A percentile compares a stretch with the other conserved stretches of the same genome.
These are phyloP conservation scores for mouse (Mus musculus) DNA, from an alignment of 2,113 vertebrate species.

Conservation along the genomic window DNA sequence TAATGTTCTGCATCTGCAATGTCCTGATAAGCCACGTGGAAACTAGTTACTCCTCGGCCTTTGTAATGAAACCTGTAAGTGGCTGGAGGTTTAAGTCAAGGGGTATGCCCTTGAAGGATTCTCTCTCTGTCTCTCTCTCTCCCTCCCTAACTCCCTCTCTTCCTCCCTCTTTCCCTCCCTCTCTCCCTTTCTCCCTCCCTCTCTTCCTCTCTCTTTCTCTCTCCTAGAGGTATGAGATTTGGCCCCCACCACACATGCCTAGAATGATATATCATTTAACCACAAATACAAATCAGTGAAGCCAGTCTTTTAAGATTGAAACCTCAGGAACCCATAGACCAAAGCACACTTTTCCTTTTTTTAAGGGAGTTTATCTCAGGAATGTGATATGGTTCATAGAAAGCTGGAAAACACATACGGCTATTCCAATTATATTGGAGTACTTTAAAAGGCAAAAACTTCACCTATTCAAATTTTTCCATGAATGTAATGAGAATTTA, in stretches of 20 bases:
- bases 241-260: neutral
- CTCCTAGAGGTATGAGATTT: neutral
- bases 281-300: neutral
- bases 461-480: neutral
- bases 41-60: neutral
- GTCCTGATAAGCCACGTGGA: neutral
- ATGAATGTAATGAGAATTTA: neutral
- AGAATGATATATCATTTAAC: neutral
- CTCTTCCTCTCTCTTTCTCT: no score
- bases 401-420: neutral
- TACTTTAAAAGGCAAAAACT: neutral
- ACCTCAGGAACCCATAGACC: neutral
- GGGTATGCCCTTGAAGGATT: neutral
- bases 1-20: neutral
- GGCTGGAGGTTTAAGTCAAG: neutral
- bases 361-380: neutral
- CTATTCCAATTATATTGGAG: neutral
- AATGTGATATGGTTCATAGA: neutral
- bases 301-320: neutral
- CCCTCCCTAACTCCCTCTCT: no score
- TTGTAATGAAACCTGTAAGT: neutral
- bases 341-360: neutral
- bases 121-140: neutral
- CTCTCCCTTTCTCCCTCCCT: no score
- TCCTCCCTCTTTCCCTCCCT: no score